A percentile compares a stretch with the other conserved stretches of the same genome.
These are phyloP conservation scores for Chrysolophus pictus DNA, from an alignment of 2,797 vertebrate species.

Conservation along the genomic window DNA sequence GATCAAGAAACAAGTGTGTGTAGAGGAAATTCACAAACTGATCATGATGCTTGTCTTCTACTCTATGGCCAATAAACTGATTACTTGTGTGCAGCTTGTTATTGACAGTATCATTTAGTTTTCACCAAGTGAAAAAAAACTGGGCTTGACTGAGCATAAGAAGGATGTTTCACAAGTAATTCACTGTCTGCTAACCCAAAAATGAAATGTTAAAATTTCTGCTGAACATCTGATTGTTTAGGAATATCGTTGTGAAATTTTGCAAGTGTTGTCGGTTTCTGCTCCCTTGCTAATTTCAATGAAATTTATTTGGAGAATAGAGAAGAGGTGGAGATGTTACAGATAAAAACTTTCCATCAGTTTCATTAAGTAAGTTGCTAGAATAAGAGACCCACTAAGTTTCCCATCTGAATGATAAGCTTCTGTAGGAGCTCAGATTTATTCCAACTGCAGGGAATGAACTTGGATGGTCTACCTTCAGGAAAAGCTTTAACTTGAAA, in stretches of 20 bases:
- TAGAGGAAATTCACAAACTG: neutral
- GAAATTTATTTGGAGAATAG: neutral
- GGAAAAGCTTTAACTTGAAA: neutral
- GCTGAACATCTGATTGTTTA: neutral
- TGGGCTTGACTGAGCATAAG: neutral
- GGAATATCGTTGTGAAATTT: neutral
- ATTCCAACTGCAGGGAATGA: neutral
- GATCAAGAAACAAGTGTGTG: neutral
- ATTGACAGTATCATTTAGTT: neutral
- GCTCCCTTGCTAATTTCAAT: neutral
- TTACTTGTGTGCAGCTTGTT: neutral
- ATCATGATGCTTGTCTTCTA: neutral
- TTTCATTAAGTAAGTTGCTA: neutral
- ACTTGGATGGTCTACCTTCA: neutral
- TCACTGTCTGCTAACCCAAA: neutral
- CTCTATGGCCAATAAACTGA: accelerated
- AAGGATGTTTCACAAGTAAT: neutral
- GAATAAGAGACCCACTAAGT: neutral
- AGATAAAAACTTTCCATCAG: neutral
- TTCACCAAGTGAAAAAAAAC: neutral
- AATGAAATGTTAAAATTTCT: neutral
- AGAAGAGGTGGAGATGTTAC: neutral
- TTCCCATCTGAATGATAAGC: neutral
- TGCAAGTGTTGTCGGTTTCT: neutral
- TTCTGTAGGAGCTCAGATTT: neutral